These are phyloP conservation scores for zebrafish (Danio rerio) DNA, from an alignment of 2,113 vertebrate genomes.

Conservation along the genomic window DNA sequence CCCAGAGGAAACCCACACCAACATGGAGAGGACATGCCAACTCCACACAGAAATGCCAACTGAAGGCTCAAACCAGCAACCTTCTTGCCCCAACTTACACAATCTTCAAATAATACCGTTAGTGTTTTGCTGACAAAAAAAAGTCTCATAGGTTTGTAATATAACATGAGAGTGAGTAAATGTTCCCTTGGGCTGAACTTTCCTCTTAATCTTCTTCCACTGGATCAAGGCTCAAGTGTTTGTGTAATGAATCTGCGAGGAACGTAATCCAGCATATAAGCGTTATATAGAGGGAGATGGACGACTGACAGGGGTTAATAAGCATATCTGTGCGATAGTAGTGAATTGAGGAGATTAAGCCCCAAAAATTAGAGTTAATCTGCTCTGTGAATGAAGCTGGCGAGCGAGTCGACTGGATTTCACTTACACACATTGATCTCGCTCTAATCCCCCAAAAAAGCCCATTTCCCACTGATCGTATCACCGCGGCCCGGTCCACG, in stretches of 20 bases:
- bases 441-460: slow-evolving; percentile 14
- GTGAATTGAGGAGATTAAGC: slow-evolving; percentile 11
- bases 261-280: slow-evolving; percentile 15
- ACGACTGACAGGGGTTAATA: slow-evolving; percentile 8
- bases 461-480: slow-evolving; percentile 24
- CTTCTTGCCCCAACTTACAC: no score
- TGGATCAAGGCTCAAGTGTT: not conserved
- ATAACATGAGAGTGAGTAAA: not conserved
- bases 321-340: not conserved
- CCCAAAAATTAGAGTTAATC: slow-evolving; percentile 28
- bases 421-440: slow-evolving; percentile 27
- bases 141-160: not conserved
- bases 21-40: no score
- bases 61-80: no score
- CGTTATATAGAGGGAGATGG: not conserved
- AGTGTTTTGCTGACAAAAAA: no score
- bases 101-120: no score
- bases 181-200: not conserved
- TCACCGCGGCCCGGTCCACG: not conserved
- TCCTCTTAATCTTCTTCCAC: not conserved
- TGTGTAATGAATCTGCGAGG: not conserved
- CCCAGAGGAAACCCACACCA: no score
- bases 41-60: no score
- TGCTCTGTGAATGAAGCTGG: slow-evolving; percentile 1
- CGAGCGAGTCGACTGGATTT: slow-evolving; percentile 4